Conservation (phyloP, 2,113 vertebrate genomes). For the Chauna torquata region DNA sequence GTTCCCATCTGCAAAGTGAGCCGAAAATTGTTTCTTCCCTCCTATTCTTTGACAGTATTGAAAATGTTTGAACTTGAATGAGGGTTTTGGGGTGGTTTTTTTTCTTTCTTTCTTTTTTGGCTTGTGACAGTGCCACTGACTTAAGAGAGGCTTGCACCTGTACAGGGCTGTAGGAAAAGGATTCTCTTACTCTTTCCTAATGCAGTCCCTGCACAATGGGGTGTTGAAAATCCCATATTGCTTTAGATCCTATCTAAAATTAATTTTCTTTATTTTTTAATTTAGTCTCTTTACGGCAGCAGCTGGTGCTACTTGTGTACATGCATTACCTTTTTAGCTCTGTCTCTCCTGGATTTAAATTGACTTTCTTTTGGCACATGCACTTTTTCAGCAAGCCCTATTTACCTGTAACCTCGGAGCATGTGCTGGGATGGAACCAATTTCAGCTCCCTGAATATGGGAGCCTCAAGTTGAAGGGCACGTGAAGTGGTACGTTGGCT, state of each 20-base stretch:
- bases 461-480: background rate
- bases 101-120: background rate
- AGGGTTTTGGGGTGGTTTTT: background rate
- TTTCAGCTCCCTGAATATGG: background rate
- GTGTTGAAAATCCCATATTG: background rate
- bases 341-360: background rate
- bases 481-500: background rate
- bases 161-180: background rate
- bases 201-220: background rate
- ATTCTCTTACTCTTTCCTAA: background rate
- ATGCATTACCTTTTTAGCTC: background rate
- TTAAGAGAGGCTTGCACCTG: background rate
- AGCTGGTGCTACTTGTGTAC: background rate
- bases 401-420: background rate
- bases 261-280: background rate
- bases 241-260: background rate
- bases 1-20: background rate
- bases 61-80: background rate
- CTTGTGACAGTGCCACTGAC: background rate
- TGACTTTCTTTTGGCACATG: background rate
- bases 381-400: background rate
- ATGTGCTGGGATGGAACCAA: background rate
- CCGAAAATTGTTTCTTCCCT: background rate
- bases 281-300: background rate
- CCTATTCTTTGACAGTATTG: background rate